A percentile compares a stretch with the other conserved stretches of the same genome.
These are phyloP conservation scores for Lepidotrigona ventralis DNA, from an alignment of 1,140 invertebrate species.

Conservation along the genomic window DNA sequence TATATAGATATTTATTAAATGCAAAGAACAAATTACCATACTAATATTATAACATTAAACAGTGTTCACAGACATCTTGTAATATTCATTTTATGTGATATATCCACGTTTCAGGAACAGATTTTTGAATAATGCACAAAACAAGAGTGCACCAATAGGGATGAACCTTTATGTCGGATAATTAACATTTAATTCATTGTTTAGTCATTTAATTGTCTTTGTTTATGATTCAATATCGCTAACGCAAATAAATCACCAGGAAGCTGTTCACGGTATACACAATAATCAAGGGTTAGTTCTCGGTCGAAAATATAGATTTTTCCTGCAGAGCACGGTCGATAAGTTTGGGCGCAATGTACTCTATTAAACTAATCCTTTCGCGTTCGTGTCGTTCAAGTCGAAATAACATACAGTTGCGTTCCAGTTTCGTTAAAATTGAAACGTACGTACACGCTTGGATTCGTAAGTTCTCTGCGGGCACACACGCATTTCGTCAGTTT, in stretches of 20 bases:
- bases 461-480: neutral
- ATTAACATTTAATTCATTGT: constrained; percentile 1
- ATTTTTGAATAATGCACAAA: neutral
- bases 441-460: neutral
- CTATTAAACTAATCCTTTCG: neutral
- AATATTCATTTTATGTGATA: neutral
- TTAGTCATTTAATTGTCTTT: neutral
- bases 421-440: constrained; percentile 32
- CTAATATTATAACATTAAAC: neutral
- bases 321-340: neutral
- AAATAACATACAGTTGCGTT: constrained; percentile 17
- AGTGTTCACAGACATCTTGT: neutral
- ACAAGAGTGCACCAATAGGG: neutral
- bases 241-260: no score
- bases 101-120: neutral
- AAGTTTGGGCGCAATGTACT: neutral
- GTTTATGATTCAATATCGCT: neutral
- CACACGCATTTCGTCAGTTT: neutral
- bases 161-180: neutral
- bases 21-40: neutral
- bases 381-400: neutral
- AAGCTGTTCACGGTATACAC: no score
- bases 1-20: neutral
- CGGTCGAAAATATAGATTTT: neutral
- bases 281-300: neutral